These are phyloP conservation scores for Stenodera caucasica DNA, from an alignment of 2,888 invertebrate species.

Conservation along the genomic window DNA sequence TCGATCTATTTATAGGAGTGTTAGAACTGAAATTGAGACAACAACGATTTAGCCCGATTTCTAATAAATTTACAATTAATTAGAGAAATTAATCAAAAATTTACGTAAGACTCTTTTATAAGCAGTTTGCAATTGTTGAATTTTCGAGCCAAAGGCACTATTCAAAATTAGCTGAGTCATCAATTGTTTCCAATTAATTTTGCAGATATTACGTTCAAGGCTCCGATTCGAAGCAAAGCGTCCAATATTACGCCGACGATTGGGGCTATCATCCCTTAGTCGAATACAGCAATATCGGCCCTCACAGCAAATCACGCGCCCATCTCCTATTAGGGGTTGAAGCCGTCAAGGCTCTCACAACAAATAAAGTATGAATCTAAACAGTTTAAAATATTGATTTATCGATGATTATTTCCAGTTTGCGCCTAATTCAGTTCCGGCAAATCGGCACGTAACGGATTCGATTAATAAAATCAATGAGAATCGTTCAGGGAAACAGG, in stretches of 20 bases:
- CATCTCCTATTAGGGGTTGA: conserved; percentile 62
- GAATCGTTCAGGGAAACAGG: conserved; percentile 4
- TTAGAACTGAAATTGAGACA: background rate
- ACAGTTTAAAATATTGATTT: background rate
- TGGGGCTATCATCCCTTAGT: conserved; percentile 68
- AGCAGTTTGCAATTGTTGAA: background rate
- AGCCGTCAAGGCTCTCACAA: conserved; percentile 57
- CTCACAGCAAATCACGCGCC: conserved; percentile 57
- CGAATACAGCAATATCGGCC: conserved; percentile 59
- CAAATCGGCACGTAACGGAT: conserved; percentile 24
- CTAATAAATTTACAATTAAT: background rate
- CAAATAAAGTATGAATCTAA: conserved; percentile 38
- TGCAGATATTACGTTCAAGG: conserved; percentile 51
- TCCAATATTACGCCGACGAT: conserved; percentile 65
- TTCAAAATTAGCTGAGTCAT: background rate
- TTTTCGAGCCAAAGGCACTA: background rate
- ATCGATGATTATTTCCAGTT: conserved; percentile 16
- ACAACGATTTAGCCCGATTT: background rate
- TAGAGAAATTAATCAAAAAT: too few species aligned
- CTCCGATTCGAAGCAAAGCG: conserved; percentile 56
- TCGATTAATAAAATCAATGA: conserved; percentile 28
- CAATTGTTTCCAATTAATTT: background rate
- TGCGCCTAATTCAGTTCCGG: conserved; percentile 14
- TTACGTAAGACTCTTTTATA: too few species aligned
- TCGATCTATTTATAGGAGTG: background rate